phyloP scores from a whole-genome alignment of 1,140 invertebrate genomes.

The Drosophila ambigua region DNA sequence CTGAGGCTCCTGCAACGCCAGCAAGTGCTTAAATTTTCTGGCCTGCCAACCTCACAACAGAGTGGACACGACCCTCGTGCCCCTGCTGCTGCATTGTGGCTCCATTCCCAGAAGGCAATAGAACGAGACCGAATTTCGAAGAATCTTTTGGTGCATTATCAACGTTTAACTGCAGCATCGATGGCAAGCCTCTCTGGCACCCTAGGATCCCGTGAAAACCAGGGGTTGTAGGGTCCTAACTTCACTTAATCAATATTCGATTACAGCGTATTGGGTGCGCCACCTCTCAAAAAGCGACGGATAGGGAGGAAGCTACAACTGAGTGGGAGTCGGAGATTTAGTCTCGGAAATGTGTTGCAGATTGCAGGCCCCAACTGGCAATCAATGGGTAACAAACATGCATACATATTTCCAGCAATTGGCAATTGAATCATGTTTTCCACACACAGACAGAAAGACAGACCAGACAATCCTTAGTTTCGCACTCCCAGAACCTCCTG shows the following conservation, averaged over 20 bases:
- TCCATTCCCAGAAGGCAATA: not conserved
- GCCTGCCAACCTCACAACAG: slow-evolving; percentile 64
- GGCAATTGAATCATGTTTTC: slow-evolving; percentile 74
- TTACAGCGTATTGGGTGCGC: slow-evolving; percentile 56
- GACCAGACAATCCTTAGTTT: not conserved
- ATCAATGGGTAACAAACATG: slow-evolving; percentile 22
- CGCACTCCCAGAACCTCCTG: not conserved
- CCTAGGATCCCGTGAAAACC: slow-evolving; percentile 4
- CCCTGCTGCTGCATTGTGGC: slow-evolving; percentile 5
- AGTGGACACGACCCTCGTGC: slow-evolving; percentile 2
- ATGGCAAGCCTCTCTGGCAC: slow-evolving; percentile 27
- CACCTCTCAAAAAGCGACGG: slow-evolving; percentile 45
- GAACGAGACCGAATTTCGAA: slow-evolving; percentile 1
- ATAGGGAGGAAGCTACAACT: not conserved
- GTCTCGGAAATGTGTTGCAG: slow-evolving; percentile 11
- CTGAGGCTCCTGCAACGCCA: slow-evolving; percentile 19
- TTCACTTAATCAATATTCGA: slow-evolving; percentile 81
- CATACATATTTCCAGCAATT: slow-evolving; percentile 36
- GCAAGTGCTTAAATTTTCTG: slow-evolving; percentile 78
- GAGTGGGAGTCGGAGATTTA: slow-evolving; percentile 17
- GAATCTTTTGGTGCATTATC: slow-evolving; percentile 63
- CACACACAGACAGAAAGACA: slow-evolving; percentile 3
- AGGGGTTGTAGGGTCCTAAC: slow-evolving; percentile 21
- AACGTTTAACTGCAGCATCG: slow-evolving; percentile 77
- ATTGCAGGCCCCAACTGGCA: slow-evolving; percentile 8